A percentile compares a stretch with the other conserved stretches of the same genome.
Conservation (phyloP, 2,113 vertebrate genomes). For the Campylomormyrus numenius region DNA sequence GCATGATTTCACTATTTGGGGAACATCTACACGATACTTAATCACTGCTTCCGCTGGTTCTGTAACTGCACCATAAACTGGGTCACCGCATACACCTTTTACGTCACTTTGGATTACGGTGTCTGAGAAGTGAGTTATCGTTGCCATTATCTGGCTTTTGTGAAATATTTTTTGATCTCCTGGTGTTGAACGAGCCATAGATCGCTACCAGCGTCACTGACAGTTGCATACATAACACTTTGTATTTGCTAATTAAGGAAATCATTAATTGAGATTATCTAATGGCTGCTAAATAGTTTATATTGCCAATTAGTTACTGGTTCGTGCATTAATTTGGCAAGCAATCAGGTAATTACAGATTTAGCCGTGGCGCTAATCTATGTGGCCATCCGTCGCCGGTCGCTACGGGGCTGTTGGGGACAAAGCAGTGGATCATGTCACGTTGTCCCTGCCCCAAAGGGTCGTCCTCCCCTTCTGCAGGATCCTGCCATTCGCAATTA, state of each 20-base stretch:
- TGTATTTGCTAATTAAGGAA: constrained; percentile 44
- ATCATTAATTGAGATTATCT: constrained; percentile 52
- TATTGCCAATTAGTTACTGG: constrained; percentile 52
- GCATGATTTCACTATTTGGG: constrained; percentile 6
- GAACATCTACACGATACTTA: not conserved
- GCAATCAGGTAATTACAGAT: constrained; percentile 51
- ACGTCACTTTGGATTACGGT: not conserved
- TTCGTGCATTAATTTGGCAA: constrained; percentile 36
- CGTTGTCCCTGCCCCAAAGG: constrained; percentile 22
- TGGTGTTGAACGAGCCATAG: not conserved
- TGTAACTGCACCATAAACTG: not conserved
- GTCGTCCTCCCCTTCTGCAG: not conserved
- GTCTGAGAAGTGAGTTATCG: not conserved
- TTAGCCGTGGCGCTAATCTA: constrained; percentile 53
- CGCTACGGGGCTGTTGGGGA: not conserved
- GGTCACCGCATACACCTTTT: not conserved
- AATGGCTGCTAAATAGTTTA: constrained; percentile 60
- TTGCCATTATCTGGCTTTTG: not conserved
- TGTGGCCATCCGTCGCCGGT: constrained; percentile 21
- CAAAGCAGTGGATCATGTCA: constrained; percentile 1
- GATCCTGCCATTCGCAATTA: not conserved
- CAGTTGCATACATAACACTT: constrained; percentile 23
- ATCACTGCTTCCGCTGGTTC: not conserved
- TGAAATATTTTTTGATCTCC: not conserved
- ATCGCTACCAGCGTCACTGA: constrained; percentile 19